phyloP scores from a whole-genome alignment of 2,113 vertebrate species.

The Erpornis zantholeuca region DNA sequence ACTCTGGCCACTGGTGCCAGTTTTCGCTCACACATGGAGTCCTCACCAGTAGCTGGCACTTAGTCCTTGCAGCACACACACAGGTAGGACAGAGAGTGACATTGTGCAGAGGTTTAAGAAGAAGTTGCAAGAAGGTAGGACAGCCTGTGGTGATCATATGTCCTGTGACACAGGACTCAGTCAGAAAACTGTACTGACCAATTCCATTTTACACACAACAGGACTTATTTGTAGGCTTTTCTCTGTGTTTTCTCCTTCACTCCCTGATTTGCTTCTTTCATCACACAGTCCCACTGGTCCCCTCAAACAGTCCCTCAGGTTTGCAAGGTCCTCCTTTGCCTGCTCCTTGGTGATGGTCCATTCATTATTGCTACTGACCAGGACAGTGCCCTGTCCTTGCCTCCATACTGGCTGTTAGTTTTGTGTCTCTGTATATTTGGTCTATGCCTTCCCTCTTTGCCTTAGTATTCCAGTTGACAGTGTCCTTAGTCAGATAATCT shows the following conservation, averaged over 20 bases:
- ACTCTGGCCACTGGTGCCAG: neutral
- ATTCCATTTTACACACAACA: neutral
- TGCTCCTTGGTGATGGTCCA: neutral
- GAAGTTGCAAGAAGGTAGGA: neutral
- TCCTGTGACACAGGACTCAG: neutral
- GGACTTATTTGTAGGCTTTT: neutral
- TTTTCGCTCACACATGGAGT: neutral
- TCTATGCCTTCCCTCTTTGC: neutral
- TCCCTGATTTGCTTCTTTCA: neutral
- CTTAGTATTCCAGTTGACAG: neutral
- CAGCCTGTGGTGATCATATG: neutral
- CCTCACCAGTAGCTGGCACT: neutral
- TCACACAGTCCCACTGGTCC: neutral
- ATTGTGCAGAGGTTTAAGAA: neutral
- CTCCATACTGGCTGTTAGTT: neutral
- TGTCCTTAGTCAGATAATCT: neutral
- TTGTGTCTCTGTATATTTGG: neutral
- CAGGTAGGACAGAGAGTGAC: too few relatives aligned
- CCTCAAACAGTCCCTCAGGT: neutral
- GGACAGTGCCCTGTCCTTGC: neutral
- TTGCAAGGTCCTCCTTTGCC: neutral
- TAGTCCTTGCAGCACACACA: neutral
- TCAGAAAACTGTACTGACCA: fast-evolving
- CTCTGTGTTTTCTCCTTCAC: fast-evolving
- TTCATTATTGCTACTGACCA: neutral